Evolutionary conservation across 2,797 vertebrate species (phyloP).

Genomic region (Lepidocolaptes lacrymiger): DNA sequence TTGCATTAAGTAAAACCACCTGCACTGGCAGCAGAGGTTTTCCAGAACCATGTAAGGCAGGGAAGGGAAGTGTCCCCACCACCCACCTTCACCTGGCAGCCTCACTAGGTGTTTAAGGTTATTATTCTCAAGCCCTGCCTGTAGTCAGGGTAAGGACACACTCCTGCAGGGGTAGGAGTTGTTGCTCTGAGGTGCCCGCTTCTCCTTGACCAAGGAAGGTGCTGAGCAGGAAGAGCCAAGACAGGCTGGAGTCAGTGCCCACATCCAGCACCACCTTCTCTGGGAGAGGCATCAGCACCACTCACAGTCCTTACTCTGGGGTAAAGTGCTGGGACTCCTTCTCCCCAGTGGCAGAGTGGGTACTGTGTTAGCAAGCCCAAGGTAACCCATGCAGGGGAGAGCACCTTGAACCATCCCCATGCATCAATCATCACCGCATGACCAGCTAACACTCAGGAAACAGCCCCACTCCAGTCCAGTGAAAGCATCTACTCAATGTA

Average conservation of each 20-base stretch:
- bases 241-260: background rate
- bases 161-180: background rate
- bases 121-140: background rate
- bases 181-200: background rate
- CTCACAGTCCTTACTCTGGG: rapidly evolving
- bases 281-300: rapidly evolving
- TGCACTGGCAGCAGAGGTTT: background rate
- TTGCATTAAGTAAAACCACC: rapidly evolving
- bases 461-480: background rate
- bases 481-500: background rate
- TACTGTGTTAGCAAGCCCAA: background rate
- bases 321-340: background rate
- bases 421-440: background rate
- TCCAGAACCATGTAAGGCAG: background rate
- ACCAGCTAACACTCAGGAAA: rapidly evolving
- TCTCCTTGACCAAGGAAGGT: background rate
- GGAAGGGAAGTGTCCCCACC: background rate
- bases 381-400: rapidly evolving
- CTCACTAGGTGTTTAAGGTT: background rate
- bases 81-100: background rate
- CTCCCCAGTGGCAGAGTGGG: background rate
- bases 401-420: background rate
- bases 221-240: rapidly evolving
- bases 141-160: background rate
- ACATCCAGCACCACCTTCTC: background rate